Evolutionary conservation across 2,113 vertebrate species (phyloP).

Genomic region (Herpailurus yagouaroundi): DNA sequence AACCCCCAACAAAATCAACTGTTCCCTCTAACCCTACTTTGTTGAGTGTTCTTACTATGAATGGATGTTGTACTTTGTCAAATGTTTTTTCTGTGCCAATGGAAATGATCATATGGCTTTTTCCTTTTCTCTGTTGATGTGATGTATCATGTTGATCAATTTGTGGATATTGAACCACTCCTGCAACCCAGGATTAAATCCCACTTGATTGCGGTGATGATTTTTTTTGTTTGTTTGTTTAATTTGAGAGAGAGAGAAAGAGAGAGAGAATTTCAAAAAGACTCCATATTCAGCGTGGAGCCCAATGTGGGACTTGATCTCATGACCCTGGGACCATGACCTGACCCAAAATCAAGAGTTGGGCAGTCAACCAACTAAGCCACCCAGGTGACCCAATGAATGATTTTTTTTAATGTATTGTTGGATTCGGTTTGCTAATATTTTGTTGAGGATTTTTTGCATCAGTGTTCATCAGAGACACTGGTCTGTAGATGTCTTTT

Average conservation of each 20-base stretch:
- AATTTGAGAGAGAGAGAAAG: no score
- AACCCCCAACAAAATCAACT: not conserved
- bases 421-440: not conserved
- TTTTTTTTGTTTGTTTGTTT: no score
- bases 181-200: not conserved
- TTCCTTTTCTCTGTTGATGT: not conserved
- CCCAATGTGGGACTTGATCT: no score
- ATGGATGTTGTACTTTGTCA: not conserved
- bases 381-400: not conserved
- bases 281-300: no score
- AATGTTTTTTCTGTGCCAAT: not conserved
- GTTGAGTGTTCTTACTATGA: not conserved
- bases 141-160: not conserved
- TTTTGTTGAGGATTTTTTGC: not conserved
- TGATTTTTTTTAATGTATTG: not conserved
- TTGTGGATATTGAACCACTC: not conserved
- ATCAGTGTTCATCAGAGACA: not conserved
- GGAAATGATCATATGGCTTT: not conserved
- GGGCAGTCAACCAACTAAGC: no score
- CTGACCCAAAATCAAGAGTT: no score
- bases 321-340: no score
- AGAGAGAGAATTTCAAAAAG: no score
- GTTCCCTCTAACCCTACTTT: not conserved
- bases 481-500: not conserved
- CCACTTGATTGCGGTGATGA: not conserved